Conservation (phyloP, 2,797 vertebrate species). For the Melanotaenia pygmaea region DNA sequence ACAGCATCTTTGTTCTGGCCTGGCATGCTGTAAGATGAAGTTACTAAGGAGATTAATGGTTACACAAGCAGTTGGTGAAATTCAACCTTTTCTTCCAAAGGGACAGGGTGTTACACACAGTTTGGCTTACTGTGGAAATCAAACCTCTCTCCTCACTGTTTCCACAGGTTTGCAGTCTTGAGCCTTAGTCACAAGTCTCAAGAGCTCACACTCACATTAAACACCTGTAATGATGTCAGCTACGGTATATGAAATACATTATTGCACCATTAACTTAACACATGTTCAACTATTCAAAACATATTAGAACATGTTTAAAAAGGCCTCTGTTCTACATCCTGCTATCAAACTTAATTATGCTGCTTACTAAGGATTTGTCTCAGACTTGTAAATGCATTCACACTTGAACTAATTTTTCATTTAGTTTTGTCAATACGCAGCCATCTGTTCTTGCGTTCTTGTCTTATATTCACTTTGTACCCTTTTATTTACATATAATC, state of each 20-base stretch:
- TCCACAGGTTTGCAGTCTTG: conserved; percentile 9
- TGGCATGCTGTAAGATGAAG: conserved; percentile 36
- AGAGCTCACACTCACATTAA: background rate
- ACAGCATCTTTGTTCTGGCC: conserved; percentile 48
- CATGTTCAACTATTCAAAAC: background rate
- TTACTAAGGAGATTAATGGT: conserved; percentile 71
- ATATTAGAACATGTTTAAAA: background rate
- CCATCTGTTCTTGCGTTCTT: conserved; percentile 17
- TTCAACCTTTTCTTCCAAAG: conserved; percentile 49
- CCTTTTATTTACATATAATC: conserved; percentile 53
- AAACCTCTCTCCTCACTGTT: conserved; percentile 21
- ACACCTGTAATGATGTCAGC: conserved; percentile 13
- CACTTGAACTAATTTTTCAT: conserved; percentile 8
- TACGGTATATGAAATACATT: background rate
- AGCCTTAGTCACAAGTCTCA: conserved; percentile 25
- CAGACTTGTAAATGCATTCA: background rate
- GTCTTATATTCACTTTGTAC: conserved; percentile 33
- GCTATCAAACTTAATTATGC: background rate
- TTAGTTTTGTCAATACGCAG: background rate
- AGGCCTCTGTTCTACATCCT: background rate
- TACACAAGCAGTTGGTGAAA: conserved; percentile 67
- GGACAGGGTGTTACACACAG: conserved; percentile 49
- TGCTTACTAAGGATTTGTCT: background rate
- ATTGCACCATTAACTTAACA: background rate
- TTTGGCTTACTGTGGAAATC: conserved; percentile 23